phyloP scores from a whole-genome alignment of 2,888 invertebrate species.

The Gari tellinella region DNA sequence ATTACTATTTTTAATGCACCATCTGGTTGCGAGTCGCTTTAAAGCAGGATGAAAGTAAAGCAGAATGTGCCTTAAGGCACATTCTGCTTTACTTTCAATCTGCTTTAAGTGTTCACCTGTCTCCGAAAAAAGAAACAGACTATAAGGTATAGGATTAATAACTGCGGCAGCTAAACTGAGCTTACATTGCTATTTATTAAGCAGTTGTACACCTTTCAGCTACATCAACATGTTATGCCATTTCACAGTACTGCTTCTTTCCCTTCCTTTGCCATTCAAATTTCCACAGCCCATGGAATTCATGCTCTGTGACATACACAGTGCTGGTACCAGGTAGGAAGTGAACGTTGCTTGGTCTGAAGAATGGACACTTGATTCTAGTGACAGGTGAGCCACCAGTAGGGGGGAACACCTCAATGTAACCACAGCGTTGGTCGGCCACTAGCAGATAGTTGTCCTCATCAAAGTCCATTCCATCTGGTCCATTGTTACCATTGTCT shows the following conservation, averaged over 20 bases:
- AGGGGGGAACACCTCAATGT: slow-evolving; percentile 78
- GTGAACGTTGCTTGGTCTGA: slow-evolving; percentile 78
- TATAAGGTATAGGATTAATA: too few species aligned
- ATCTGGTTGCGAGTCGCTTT: too few species aligned
- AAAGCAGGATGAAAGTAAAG: too few species aligned
- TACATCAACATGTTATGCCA: neutral
- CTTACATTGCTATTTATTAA: too few species aligned
- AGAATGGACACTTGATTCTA: slow-evolving; percentile 79
- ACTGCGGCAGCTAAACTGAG: too few species aligned
- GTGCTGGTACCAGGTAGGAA: slow-evolving; percentile 73
- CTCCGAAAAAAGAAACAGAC: too few species aligned
- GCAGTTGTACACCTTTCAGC: too few species aligned
- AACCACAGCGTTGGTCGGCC: slow-evolving; percentile 77
- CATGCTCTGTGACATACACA: slow-evolving; percentile 81
- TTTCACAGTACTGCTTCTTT: slow-evolving; percentile 78
- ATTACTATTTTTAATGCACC: too few species aligned
- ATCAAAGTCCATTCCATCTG: slow-evolving; percentile 83
- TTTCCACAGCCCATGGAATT: slow-evolving; percentile 77
- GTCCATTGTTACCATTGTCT: slow-evolving; percentile 77
- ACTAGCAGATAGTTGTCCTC: slow-evolving; percentile 76
- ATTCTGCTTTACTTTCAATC: too few species aligned
- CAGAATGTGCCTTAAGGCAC: too few species aligned
- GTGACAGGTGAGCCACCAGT: slow-evolving; percentile 72
- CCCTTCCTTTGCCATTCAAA: slow-evolving; percentile 78
- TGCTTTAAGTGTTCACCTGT: too few species aligned